phyloP scores from a whole-genome alignment of 2,888 invertebrate genomes.

The Caenorhabditis becei region DNA sequence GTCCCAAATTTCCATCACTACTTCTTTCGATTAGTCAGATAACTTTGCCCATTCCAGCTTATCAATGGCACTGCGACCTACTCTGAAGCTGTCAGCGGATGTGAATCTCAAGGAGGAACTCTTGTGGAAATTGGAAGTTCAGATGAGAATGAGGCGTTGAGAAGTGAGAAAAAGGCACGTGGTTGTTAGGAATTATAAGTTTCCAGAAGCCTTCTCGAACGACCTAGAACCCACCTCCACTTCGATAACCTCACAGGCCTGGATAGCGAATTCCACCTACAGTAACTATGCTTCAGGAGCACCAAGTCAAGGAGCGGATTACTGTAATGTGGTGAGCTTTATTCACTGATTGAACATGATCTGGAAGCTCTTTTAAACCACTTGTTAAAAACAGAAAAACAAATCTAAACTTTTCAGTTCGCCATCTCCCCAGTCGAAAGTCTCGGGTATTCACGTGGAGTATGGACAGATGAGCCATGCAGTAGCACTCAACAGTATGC shows the following conservation, averaged over 20 bases:
- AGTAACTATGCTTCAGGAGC: constrained; percentile 5
- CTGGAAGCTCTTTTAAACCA: no score
- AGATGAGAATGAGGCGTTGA: constrained; percentile 25
- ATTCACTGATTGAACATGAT: no score
- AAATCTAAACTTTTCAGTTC: constrained; percentile 9
- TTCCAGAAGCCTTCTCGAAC: constrained; percentile 3
- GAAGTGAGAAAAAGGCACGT: no score
- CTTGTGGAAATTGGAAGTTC: background rate
- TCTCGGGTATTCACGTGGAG: constrained; percentile 11
- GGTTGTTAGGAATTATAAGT: no score
- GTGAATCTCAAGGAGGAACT: background rate
- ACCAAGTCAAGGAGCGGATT: background rate
- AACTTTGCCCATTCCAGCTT: background rate
- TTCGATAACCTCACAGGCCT: background rate
- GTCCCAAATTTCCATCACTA: background rate
- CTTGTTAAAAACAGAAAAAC: no score
- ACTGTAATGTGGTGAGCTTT: constrained; percentile 12
- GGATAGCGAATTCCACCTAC: background rate
- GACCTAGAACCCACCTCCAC: background rate
- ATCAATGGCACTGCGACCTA: background rate
- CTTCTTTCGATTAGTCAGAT: background rate
- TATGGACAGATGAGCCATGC: constrained; percentile 27
- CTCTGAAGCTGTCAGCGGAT: background rate
- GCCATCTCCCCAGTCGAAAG: constrained; percentile 8
- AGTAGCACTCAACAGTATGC: constrained; percentile 1